Evolutionary conservation across 2,113 vertebrate genomes (phyloP).

Genomic region (Acrocephalus arundinaceus): DNA sequence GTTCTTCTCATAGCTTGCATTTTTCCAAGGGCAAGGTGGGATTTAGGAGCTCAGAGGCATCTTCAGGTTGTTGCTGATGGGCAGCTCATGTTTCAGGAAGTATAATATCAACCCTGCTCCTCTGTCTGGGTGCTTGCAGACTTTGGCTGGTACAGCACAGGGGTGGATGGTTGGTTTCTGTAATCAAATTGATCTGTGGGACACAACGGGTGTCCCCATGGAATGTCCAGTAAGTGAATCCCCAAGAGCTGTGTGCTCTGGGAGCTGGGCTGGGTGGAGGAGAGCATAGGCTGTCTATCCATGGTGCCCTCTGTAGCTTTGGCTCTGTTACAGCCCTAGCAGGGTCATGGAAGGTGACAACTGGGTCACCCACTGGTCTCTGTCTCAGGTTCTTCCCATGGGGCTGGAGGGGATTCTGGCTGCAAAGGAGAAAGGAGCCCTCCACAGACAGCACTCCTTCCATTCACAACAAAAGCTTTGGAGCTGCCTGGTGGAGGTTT

Average conservation of each 20-base stretch:
- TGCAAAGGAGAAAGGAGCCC: background rate
- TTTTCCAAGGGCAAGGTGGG: background rate
- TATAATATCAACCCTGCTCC: background rate
- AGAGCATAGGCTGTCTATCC: background rate
- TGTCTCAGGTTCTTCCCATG: background rate
- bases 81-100: background rate
- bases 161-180: conserved; percentile 4
- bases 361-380: background rate
- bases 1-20: background rate
- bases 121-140: background rate
- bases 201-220: background rate
- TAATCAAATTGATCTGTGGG: background rate
- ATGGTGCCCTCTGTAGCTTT: background rate
- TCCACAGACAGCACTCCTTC: background rate
- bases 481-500: background rate
- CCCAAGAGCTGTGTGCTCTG: background rate
- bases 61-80: background rate
- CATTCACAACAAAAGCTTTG: background rate
- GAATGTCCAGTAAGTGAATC: background rate
- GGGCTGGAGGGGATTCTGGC: background rate
- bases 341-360: background rate
- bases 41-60: background rate
- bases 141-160: background rate
- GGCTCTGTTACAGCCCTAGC: background rate
- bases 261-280: background rate